Conservation (phyloP, 2,113 vertebrate genomes). For the Salvator merianae region DNA sequence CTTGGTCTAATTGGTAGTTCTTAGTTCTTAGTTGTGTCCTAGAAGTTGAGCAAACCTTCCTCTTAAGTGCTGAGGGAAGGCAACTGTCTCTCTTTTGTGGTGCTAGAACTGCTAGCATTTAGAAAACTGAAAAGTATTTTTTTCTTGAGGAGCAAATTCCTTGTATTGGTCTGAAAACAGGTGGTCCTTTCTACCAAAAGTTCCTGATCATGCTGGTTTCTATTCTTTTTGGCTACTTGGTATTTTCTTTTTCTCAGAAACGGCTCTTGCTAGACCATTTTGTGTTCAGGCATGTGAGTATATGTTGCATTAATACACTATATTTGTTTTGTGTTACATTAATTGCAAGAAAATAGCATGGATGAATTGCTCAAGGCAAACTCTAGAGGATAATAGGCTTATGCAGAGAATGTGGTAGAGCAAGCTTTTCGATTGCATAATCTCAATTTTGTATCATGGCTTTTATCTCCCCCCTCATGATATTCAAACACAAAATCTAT, state of each 20-base stretch:
- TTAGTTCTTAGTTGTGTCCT: not conserved
- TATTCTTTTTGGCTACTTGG: not conserved
- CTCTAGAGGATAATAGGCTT: constrained; percentile 50
- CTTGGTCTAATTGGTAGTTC: not conserved
- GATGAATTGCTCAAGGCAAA: constrained; percentile 58
- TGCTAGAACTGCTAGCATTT: constrained; percentile 12
- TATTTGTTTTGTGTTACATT: constrained; percentile 61
- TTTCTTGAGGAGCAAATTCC: constrained; percentile 7
- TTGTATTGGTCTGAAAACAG: too few relatives aligned
- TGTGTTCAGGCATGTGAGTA: constrained; percentile 47
- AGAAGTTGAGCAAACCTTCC: constrained; percentile 7
- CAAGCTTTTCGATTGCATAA: not conserved
- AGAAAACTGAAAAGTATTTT: constrained; percentile 29
- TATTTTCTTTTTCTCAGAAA: constrained; percentile 8
- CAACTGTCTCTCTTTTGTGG: constrained; percentile 28
- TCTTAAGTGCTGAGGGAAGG: constrained; percentile 17
- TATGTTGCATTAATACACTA: not conserved
- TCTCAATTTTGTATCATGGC: not conserved
- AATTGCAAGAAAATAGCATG: constrained; percentile 50
- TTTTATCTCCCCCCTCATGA: constrained; percentile 29
- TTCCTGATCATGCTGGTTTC: constrained; percentile 15
- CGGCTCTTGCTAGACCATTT: constrained; percentile 39
- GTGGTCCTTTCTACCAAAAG: constrained; percentile 41
- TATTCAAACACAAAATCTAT: not conserved
- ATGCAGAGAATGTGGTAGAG: not conserved